These are phyloP conservation scores for Pinna nobilis DNA, from an alignment of 1,140 invertebrate species.

Conservation along the genomic window DNA sequence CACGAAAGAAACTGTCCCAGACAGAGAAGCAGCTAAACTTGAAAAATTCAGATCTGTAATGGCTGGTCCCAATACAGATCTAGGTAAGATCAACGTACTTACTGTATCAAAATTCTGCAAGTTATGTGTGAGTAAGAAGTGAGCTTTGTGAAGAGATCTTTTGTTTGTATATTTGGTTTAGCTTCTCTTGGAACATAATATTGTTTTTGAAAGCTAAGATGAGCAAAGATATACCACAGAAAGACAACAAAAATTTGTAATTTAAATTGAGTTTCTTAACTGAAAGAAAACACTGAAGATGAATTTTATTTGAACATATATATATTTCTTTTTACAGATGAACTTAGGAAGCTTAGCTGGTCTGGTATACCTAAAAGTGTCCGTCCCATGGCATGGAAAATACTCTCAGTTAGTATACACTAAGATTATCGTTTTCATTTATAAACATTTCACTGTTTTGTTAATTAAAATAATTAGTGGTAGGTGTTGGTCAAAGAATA, in stretches of 20 bases:
- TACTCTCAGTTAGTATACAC: conserved; percentile 81
- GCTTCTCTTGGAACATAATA: too few species aligned
- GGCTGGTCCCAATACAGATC: conserved; percentile 61
- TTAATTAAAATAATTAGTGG: too few species aligned
- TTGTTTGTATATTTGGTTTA: too few species aligned
- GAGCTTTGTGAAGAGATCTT: too few species aligned
- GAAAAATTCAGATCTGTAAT: conserved; percentile 66
- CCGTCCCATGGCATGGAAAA: conserved; percentile 84
- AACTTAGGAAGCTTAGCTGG: conserved; percentile 94
- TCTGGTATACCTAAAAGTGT: conserved; percentile 94
- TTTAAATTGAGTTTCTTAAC: too few species aligned
- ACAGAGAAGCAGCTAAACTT: conserved; percentile 80
- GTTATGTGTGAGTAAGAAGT: neutral
- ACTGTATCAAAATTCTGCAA: neutral
- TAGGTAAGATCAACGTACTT: too few species aligned
- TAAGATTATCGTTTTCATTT: too few species aligned
- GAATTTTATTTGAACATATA: neutral
- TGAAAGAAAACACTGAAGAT: neutral
- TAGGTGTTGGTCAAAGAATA: too few species aligned
- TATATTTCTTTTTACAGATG: conserved; percentile 79
- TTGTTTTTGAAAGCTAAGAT: too few species aligned
- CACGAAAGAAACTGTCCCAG: conserved; percentile 61
- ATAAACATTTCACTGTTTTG: too few species aligned
- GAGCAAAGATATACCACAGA: too few species aligned
- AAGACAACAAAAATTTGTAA: too few species aligned